Evolutionary conservation across 1,140 invertebrate genomes (phyloP).

Genomic region (Chionoecetes opilio): DNA sequence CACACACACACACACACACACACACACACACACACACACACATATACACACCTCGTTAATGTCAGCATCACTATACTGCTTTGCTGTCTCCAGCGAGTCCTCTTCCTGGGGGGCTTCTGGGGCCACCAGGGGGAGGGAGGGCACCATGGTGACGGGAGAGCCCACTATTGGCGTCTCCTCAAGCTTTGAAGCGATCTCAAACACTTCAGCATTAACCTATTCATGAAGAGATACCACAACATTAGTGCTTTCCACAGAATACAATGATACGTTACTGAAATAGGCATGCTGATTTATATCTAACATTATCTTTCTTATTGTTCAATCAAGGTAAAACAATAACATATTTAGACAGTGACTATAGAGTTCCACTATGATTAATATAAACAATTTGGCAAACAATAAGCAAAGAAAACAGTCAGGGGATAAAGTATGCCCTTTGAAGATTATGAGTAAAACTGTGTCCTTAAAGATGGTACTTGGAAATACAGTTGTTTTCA

Average conservation of each 20-base stretch:
- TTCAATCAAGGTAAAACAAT: no score
- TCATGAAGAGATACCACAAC: neutral
- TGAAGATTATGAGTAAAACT: no score
- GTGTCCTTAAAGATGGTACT: no score
- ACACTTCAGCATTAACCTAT: slow-evolving; percentile 76
- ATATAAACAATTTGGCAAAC: no score
- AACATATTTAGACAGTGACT: no score
- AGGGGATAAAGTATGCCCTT: no score
- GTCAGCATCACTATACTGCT: slow-evolving; percentile 73
- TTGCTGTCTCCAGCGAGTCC: slow-evolving; percentile 57
- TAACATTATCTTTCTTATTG: no score
- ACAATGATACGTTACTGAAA: neutral
- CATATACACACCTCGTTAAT: slow-evolving; percentile 74
- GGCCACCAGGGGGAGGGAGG: slow-evolving; percentile 33
- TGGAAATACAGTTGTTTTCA: no score
- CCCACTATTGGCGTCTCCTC: slow-evolving; percentile 69
- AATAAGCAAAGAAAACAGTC: no score
- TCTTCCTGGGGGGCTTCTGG: slow-evolving; percentile 39
- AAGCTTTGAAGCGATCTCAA: slow-evolving; percentile 74
- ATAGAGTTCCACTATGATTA: no score
- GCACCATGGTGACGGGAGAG: slow-evolving; percentile 54
- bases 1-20: slow-evolving; percentile 32
- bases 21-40: neutral
- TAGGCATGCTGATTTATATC: neutral
- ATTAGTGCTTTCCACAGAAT: neutral